These are phyloP conservation scores for Nomada hirtipes DNA, from an alignment of 2,888 invertebrate species.

Conservation along the genomic window DNA sequence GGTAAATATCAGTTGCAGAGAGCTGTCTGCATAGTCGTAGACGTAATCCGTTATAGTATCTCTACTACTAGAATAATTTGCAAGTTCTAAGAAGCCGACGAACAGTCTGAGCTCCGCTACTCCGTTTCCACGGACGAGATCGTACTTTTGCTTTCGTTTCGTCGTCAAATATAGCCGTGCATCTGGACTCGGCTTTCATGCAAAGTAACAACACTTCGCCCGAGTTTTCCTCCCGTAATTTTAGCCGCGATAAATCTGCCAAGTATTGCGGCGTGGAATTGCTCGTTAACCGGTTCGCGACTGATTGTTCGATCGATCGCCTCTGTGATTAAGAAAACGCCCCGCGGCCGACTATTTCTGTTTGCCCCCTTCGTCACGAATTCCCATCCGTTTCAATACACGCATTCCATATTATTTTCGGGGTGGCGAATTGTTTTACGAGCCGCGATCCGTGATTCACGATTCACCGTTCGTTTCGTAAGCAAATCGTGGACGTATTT, in stretches of 20 bases:
- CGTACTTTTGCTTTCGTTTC: conserved; percentile 20
- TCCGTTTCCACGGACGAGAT: neutral
- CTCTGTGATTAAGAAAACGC: conserved; percentile 43
- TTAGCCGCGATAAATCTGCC: conserved; percentile 54
- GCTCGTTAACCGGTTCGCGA: conserved; percentile 11
- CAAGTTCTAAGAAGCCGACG: neutral
- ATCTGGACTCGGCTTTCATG: conserved; percentile 29
- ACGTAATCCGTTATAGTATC: neutral
- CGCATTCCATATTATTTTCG: conserved; percentile 45
- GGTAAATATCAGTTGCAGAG: too few species aligned
- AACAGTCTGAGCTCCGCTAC: conserved; percentile 5
- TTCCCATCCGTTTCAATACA: neutral
- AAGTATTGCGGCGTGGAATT: conserved; percentile 32
- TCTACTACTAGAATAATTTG: neutral
- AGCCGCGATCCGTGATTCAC: conserved; percentile 36
- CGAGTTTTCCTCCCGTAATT: conserved; percentile 44
- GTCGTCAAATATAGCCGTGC: conserved; percentile 41
- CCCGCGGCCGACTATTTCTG: conserved; percentile 37
- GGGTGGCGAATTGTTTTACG: conserved; percentile 39
- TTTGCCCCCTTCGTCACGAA: neutral
- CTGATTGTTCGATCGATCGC: conserved; percentile 46
- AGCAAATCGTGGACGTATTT: conserved; percentile 41
- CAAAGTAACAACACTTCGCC: conserved; percentile 15
- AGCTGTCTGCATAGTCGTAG: too few species aligned
- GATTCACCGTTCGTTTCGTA: conserved; percentile 33